Evolutionary conservation across 2,888 invertebrate species (phyloP).

Genomic region (Epirrhoe tristata): DNA sequence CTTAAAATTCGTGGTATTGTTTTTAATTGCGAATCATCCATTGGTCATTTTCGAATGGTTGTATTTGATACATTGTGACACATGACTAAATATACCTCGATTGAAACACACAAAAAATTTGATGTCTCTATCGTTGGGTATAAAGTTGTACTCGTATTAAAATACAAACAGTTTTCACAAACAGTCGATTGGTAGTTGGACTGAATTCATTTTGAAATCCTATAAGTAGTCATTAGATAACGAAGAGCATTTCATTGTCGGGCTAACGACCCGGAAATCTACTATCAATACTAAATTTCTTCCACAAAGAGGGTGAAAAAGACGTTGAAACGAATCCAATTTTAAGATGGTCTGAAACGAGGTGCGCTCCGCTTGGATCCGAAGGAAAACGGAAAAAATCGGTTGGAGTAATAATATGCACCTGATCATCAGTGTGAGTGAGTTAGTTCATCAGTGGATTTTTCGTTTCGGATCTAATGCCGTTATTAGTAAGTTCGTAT

Average conservation of each 20-base stretch:
- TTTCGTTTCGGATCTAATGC: no score
- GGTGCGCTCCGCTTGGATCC: constrained; percentile 53
- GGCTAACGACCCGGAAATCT: constrained; percentile 61
- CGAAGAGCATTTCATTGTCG: constrained; percentile 17
- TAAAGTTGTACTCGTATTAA: no score
- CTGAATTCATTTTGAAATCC: background rate
- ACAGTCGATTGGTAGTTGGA: background rate
- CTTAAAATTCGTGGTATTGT: no score
- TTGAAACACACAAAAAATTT: no score
- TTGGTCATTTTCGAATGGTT: no score
- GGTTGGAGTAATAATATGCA: constrained; percentile 9
- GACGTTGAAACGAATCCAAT: constrained; percentile 63
- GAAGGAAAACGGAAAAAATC: constrained; percentile 15
- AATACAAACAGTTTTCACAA: background rate
- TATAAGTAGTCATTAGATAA: background rate
- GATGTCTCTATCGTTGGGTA: no score
- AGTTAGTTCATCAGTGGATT: no score
- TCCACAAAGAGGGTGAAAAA: constrained; percentile 58
- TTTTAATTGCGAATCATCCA: no score
- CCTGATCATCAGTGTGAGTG: no score
- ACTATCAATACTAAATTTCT: constrained; percentile 67
- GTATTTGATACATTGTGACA: no score
- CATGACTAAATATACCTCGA: no score
- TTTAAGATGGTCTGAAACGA: constrained; percentile 62
- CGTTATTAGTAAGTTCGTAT: no score